Conservation (phyloP, 2,888 invertebrate species). For the Plusia festucae region DNA sequence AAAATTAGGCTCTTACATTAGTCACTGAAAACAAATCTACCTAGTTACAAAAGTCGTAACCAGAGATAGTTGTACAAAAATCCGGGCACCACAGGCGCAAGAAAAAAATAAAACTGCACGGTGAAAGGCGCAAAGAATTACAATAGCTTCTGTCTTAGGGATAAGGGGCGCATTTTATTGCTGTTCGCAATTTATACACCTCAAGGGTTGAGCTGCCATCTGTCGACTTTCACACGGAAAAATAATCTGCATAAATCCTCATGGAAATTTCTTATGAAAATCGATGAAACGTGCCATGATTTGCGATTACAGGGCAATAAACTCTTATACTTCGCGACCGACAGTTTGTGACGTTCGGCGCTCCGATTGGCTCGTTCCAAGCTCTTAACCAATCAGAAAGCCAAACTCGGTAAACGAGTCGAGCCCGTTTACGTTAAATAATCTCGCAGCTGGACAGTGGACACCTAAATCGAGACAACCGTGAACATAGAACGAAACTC, state of each 20-base stretch:
- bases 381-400: too few relatives aligned
- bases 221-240: constrained; percentile 50
- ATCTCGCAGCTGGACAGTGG: too few relatives aligned
- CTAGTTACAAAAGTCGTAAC: too few relatives aligned
- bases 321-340: neutral
- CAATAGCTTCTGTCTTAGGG: constrained; percentile 16
- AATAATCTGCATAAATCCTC: constrained; percentile 43
- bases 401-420: too few relatives aligned
- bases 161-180: constrained; percentile 27
- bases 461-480: neutral
- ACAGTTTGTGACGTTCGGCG: too few relatives aligned
- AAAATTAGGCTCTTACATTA: too few relatives aligned
- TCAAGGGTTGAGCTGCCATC: constrained; percentile 33
- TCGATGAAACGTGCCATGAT: constrained; percentile 62
- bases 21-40: too few relatives aligned
- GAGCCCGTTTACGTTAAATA: too few relatives aligned
- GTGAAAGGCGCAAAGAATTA: constrained; percentile 22
- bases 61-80: neutral
- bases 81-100: neutral
- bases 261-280: constrained; percentile 38
- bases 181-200: constrained; percentile 30
- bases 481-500: too few relatives aligned
- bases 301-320: constrained; percentile 55
- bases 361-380: too few relatives aligned
- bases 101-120: neutral